Evolutionary conservation across 1,140 invertebrate genomes (phyloP).

Genomic region (Macrocentrus cingulum): DNA sequence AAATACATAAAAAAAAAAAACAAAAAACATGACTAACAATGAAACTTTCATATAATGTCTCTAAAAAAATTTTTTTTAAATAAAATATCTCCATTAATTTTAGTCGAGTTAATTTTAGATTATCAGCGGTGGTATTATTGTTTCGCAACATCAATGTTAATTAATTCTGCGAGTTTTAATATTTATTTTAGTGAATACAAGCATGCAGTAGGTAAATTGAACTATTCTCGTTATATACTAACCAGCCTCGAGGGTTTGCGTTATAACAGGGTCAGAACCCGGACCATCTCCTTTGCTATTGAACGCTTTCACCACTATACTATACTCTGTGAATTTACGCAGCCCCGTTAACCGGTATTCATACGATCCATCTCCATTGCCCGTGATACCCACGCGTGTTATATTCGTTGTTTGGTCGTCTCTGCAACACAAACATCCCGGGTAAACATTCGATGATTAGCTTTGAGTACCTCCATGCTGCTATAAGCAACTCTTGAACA

Average conservation of each 20-base stretch:
- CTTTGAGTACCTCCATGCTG: slow-evolving; percentile 10
- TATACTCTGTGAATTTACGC: slow-evolving; percentile 79
- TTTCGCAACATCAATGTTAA: too few species aligned
- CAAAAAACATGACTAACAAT: too few species aligned
- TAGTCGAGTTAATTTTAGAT: too few species aligned
- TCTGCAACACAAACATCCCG: slow-evolving; percentile 34
- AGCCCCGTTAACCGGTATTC: slow-evolving; percentile 67
- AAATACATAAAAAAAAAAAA: background rate
- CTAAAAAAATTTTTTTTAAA: too few species aligned
- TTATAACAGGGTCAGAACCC: slow-evolving; percentile 66
- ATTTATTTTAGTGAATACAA: too few species aligned
- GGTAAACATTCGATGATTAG: background rate
- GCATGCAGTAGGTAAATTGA: too few species aligned
- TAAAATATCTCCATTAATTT: too few species aligned
- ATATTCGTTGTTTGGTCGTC: slow-evolving; percentile 52
- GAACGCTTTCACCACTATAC: slow-evolving; percentile 76
- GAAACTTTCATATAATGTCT: too few species aligned
- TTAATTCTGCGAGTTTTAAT: too few species aligned
- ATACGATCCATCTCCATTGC: slow-evolving; percentile 56
- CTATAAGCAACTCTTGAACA: too few species aligned
- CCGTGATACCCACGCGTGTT: slow-evolving; percentile 57
- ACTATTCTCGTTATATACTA: slow-evolving; percentile 30
- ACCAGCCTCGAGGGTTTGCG: slow-evolving; percentile 81
- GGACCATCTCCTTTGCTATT: slow-evolving; percentile 80
- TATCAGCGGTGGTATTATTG: too few species aligned